Percentiles rank a stretch among this genome's conserved stretches.
These are phyloP conservation scores for Sclerurus mexicanus DNA, from an alignment of 2,113 vertebrate genomes.

Conservation along the genomic window DNA sequence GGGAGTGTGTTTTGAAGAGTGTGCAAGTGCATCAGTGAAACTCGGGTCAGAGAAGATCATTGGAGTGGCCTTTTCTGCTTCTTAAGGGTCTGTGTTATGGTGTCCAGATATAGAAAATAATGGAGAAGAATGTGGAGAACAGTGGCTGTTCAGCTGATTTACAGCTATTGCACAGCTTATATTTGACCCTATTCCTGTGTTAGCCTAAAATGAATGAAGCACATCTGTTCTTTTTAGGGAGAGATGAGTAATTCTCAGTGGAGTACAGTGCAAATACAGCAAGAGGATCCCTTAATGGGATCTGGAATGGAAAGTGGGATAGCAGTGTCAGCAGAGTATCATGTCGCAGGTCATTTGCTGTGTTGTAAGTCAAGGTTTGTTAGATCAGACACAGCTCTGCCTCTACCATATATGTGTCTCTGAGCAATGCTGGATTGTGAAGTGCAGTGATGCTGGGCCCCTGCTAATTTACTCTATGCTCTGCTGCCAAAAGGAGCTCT, in stretches of 20 bases:
- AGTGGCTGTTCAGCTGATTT: neutral
- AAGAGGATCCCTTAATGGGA: neutral
- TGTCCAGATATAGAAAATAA: neutral
- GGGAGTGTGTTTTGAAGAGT: neutral
- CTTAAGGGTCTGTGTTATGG: neutral
- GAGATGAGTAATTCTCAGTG: neutral
- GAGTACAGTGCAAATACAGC: neutral
- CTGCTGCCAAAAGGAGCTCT: neutral
- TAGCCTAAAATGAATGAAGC: neutral
- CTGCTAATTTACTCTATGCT: neutral
- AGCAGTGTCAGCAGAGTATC: neutral
- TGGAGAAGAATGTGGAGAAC: neutral
- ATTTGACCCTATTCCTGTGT: neutral
- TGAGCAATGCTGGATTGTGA: neutral
- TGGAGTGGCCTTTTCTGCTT: neutral
- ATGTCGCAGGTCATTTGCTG: neutral
- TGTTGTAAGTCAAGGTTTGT: neutral
- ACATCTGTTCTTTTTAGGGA: neutral
- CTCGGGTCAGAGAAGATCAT: neutral
- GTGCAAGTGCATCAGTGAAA: neutral
- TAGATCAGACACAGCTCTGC: neutral
- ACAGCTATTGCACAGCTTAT: neutral
- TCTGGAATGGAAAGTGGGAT: neutral
- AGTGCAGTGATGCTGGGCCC: fast-evolving
- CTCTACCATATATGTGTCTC: fast-evolving